Base-by-base conservation (phyloP, 35 echinoderm and acorn worm genomes). In the Apostichopus californicus region DNA sequence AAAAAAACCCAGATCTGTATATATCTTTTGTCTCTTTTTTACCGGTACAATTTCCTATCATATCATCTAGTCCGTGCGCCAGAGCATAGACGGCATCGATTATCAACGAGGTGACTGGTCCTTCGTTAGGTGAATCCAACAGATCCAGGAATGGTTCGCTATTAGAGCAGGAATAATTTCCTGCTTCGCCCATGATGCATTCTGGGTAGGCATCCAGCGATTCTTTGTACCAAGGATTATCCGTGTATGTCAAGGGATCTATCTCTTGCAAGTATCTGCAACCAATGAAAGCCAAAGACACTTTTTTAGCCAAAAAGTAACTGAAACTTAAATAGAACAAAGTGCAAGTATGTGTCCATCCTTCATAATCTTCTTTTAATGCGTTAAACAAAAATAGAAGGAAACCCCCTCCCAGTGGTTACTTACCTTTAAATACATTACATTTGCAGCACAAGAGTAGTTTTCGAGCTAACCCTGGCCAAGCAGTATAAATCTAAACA, bases 41-140 rank as follows among this genome's bases (percentile, higher is more conserved):
- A 97, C 96, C 94, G 80, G 92, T 2, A 52, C 90, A 92, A 25
- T 92, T 66, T 77, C 79, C 71, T 0, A 95, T 63, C 90, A 96
- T 93, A 57, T 98, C 77, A 88, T 98, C 75, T 11, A 98, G 70
- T 57, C 90, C 78, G 87, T 96, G 78, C 17, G 94, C 96, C 54
- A 98, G 88, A 11, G 93, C 91, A 81, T 96, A 92, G 0, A 98
- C 94, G 56, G 96, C 94, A 91, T 98, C 96, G 60, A 98, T 98
- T n/a, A 98, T 83, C 65, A 98, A 93, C 11, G 92, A 92, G 0
- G 94, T 87, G 65, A 87, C 60, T 11, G 70, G 71, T 9, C 94
- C 96, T 24, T 97, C 96, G 12, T 87, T 87, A 2, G 88, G 25
- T n/a, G 90, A 87, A 77, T 94, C 93, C 55, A 94, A 78, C 25